phyloP scores from a whole-genome alignment of 2,888 invertebrate genomes.

The Eristalis pertinax region DNA sequence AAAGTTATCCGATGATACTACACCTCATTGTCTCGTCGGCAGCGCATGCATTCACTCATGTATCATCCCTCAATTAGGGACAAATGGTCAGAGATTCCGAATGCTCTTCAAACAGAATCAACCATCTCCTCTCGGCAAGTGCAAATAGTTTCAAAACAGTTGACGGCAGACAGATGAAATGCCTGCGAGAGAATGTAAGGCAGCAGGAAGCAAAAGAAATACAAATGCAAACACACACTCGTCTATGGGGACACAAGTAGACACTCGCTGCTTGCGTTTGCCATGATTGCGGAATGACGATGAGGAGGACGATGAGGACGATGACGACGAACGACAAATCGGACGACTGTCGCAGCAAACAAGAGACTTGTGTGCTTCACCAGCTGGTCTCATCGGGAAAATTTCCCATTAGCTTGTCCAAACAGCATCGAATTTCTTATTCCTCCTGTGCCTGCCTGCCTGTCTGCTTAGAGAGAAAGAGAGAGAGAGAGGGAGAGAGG shows the following conservation, averaged over 20 bases:
- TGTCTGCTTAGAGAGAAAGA: too few species aligned
- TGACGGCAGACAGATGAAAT: neutral
- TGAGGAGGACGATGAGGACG: constrained; percentile 14
- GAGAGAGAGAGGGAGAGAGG: too few species aligned
- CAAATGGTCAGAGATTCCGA: constrained; percentile 35
- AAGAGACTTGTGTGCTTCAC: constrained; percentile 49
- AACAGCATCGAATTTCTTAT: constrained; percentile 74
- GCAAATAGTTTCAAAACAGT: constrained; percentile 34
- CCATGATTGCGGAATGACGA: too few species aligned
- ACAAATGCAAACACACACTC: constrained; percentile 21
- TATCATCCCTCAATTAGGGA: constrained; percentile 50
- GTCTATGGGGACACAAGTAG: neutral
- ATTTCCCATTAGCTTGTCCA: constrained; percentile 79
- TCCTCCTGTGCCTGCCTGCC: neutral
- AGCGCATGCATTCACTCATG: constrained; percentile 13
- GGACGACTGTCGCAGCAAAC: constrained; percentile 63
- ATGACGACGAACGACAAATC: constrained; percentile 24
- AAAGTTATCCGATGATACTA: constrained; percentile 22
- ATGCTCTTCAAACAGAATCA: constrained; percentile 2
- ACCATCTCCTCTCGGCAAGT: neutral
- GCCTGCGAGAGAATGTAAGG: neutral
- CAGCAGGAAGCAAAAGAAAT: neutral
- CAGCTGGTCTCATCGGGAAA: constrained; percentile 69
- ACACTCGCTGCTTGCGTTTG: too few species aligned
- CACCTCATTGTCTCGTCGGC: constrained; percentile 22